Percentiles rank a stretch among this genome's conserved stretches.
Conservation (phyloP, 2,797 vertebrate genomes). For the Pseudochaenichthys georgianus region DNA sequence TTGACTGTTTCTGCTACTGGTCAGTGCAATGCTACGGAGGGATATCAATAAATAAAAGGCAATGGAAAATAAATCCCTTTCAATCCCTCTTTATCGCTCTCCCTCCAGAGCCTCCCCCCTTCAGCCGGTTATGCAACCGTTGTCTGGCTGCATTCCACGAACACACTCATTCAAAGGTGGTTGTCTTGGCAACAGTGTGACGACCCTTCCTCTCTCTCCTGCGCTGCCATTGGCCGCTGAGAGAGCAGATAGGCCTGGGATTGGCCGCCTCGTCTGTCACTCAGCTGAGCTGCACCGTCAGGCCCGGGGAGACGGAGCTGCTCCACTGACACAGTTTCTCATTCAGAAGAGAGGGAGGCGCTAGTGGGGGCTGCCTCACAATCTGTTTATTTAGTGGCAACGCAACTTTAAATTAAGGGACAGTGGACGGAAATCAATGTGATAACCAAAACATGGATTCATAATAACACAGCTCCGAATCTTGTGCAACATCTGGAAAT, state of each 20-base stretch:
- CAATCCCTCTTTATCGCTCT: constrained; percentile 70
- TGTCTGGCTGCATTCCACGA: constrained; percentile 85
- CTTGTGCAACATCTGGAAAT: constrained; percentile 62
- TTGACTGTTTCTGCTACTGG: constrained; percentile 41
- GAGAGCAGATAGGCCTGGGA: constrained; percentile 45
- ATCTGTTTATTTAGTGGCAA: constrained; percentile 75
- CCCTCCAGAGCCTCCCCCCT: constrained; percentile 66
- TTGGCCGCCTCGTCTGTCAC: constrained; percentile 73
- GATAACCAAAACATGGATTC: constrained; percentile 31
- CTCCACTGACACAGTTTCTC: constrained; percentile 88
- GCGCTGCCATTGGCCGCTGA: constrained; percentile 67
- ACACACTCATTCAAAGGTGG: constrained; percentile 84
- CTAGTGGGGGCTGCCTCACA: constrained; percentile 50
- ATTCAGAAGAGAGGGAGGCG: constrained; percentile 59
- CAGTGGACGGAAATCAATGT: constrained; percentile 42
- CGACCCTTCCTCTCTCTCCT: constrained; percentile 47
- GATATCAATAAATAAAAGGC: constrained; percentile 80
- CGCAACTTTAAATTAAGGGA: constrained; percentile 35
- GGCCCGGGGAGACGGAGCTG: constrained; percentile 74
- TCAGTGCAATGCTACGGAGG: constrained; percentile 31
- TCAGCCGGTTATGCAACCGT: constrained; percentile 85
- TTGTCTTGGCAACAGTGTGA: constrained; percentile 80
- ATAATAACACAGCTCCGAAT: background rate
- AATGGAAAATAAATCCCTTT: constrained; percentile 72
- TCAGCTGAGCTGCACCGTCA: constrained; percentile 73